phyloP scores from a whole-genome alignment of 2,113 vertebrate species.

The Spermophilus dauricus region DNA sequence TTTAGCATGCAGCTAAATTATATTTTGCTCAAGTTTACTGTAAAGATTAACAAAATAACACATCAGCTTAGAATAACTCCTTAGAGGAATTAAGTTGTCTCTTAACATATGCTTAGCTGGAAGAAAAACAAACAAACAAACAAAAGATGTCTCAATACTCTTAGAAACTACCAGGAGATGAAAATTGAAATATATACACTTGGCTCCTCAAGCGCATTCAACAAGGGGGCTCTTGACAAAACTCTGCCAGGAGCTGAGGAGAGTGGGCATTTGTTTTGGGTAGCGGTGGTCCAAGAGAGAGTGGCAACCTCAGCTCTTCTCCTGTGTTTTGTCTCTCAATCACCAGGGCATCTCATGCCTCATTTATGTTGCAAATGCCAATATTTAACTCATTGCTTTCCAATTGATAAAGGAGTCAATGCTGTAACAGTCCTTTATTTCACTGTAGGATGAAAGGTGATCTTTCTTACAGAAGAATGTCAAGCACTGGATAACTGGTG shows the following conservation, averaged over 20 bases:
- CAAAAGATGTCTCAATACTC: neutral
- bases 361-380: neutral
- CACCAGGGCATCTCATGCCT: neutral
- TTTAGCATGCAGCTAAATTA: conserved; percentile 34
- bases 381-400: neutral
- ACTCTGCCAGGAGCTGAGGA: neutral
- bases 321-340: neutral
- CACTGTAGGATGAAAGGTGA: neutral
- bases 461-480: neutral
- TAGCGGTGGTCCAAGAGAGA: neutral
- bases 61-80: conserved; percentile 39
- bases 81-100: conserved; percentile 69
- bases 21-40: conserved; percentile 32
- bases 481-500: neutral
- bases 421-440: neutral
- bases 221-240: neutral
- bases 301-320: neutral
- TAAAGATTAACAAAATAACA: conserved; percentile 58
- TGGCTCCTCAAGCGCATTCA: neutral
- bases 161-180: neutral
- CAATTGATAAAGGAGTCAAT: neutral
- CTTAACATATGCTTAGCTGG: conserved; percentile 6
- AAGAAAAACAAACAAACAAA: neutral
- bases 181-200: neutral
- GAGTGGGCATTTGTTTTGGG: neutral